Evolutionary conservation across 2,888 invertebrate genomes (phyloP).

Genomic region (Drosophila subsilvestris): DNA sequence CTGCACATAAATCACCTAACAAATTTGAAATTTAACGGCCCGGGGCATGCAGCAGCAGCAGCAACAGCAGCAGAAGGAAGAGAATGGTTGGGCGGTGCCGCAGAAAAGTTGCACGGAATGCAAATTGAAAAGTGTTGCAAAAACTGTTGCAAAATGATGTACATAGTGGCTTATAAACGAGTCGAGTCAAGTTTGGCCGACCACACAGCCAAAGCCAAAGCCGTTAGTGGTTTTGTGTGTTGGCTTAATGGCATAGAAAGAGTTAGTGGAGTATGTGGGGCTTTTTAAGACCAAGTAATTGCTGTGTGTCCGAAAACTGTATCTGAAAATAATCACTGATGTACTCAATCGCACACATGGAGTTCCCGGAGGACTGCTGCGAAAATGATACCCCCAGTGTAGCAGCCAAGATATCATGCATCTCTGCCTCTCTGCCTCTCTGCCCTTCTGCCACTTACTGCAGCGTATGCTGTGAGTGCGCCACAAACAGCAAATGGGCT

Average conservation of each 20-base stretch:
- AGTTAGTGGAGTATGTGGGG: neutral
- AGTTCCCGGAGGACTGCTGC: neutral
- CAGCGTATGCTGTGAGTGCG: neutral
- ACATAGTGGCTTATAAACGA: constrained; percentile 17
- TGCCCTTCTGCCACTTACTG: neutral
- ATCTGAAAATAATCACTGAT: neutral
- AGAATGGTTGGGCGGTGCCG: constrained; percentile 2
- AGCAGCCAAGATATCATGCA: neutral
- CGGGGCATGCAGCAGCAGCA: constrained; percentile 62
- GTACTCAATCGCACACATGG: neutral
- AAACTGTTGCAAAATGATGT: constrained; percentile 32
- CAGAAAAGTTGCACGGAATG: constrained; percentile 29
- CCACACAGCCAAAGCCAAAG: constrained; percentile 26
- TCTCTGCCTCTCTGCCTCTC: neutral
- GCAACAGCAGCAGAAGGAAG: neutral
- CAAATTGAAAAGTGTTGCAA: constrained; percentile 35
- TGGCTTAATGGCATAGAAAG: neutral
- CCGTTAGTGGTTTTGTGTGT: neutral
- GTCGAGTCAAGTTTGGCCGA: constrained; percentile 46
- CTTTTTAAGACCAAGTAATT: neutral
- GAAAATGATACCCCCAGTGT: neutral
- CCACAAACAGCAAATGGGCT: neutral
- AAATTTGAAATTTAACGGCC: constrained; percentile 53
- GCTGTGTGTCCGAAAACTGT: neutral
- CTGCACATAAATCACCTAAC: constrained; percentile 54